phyloP scores from a whole-genome alignment of 2,113 vertebrate genomes.

The Sinocyclocheilus anophthalmus region DNA sequence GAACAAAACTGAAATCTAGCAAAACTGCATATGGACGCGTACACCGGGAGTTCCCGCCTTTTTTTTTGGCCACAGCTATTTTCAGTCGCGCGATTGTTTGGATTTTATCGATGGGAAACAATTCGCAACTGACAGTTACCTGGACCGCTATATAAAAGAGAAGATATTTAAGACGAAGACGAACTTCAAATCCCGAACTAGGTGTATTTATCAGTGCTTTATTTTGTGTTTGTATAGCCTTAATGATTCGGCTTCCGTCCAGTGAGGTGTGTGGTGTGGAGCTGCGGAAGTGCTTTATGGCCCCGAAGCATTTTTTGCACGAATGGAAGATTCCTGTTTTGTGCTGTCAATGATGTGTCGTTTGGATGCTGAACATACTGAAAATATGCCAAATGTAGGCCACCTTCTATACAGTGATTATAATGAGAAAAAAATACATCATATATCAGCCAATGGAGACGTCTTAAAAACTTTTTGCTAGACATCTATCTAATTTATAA shows the following conservation, averaged over 20 bases:
- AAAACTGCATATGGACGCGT: conserved; percentile 86
- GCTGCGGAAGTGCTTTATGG: conserved; percentile 90
- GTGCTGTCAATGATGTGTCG: conserved; percentile 87
- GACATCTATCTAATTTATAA: conserved; percentile 73
- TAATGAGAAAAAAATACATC: conserved; percentile 58
- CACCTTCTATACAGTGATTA: conserved; percentile 70
- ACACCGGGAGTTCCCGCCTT: conserved; percentile 83
- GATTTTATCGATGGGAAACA: conserved; percentile 85
- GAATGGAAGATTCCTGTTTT: conserved; percentile 82
- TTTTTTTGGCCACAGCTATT: conserved; percentile 84
- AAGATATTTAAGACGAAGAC: conserved; percentile 68
- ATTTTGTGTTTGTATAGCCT: conserved; percentile 94
- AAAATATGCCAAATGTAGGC: conserved; percentile 78
- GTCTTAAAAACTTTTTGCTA: conserved; percentile 71
- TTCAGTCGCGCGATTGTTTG: conserved; percentile 82
- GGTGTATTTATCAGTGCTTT: conserved; percentile 81
- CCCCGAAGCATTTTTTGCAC: conserved; percentile 87
- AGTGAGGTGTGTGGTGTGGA: conserved; percentile 82
- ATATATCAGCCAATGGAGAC: conserved; percentile 71
- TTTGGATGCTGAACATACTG: conserved; percentile 82
- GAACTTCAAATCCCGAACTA: conserved; percentile 69
- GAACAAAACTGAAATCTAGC: conserved; percentile 78
- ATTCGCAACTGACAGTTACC: conserved; percentile 59
- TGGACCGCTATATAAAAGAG: conserved; percentile 69
- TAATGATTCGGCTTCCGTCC: conserved; percentile 83